Evolutionary conservation across 2,888 invertebrate species (phyloP).

Genomic region (Arctia plantaginis): DNA sequence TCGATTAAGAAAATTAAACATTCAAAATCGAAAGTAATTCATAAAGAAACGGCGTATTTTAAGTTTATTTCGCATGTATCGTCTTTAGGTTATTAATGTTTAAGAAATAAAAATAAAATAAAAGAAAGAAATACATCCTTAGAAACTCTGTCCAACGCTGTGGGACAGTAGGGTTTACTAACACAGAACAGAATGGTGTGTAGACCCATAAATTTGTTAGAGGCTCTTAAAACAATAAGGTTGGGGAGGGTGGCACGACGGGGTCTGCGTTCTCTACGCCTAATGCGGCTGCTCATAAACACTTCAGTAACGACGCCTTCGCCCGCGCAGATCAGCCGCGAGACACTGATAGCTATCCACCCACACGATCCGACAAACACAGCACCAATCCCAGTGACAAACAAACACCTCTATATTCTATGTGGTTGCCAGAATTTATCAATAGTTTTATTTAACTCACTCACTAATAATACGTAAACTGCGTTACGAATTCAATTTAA

Average conservation of each 20-base stretch:
- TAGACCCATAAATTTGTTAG: conserved; percentile 75
- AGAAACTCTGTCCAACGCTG: conserved; percentile 36
- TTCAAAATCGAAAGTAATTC: not conserved
- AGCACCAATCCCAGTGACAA: conserved; percentile 32
- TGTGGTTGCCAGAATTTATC: not conserved
- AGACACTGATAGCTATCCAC: conserved; percentile 70
- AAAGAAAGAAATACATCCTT: not conserved
- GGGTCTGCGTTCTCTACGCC: conserved; percentile 56
- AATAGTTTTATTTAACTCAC: conserved; percentile 2
- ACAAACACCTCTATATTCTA: conserved; percentile 35
- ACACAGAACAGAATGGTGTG: conserved; percentile 63
- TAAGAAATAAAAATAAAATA: not conserved
- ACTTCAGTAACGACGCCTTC: conserved; percentile 70
- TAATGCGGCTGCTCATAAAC: conserved; percentile 70
- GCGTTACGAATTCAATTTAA: not conserved
- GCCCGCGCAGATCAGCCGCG: conserved; percentile 77
- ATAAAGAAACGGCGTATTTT: not conserved
- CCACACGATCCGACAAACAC: conserved; percentile 59
- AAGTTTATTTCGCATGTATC: not conserved
- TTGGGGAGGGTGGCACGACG: conserved; percentile 79
- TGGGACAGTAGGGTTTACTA: conserved; percentile 63
- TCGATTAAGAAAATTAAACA: not conserved
- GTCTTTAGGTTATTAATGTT: not conserved
- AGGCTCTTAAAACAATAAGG: conserved; percentile 82
- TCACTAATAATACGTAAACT: conserved; percentile 19